These are phyloP conservation scores for Pelagia noctiluca DNA, from an alignment of 30 jellyfish, hydroid and myxozoan species.

Conservation along the genomic window DNA sequence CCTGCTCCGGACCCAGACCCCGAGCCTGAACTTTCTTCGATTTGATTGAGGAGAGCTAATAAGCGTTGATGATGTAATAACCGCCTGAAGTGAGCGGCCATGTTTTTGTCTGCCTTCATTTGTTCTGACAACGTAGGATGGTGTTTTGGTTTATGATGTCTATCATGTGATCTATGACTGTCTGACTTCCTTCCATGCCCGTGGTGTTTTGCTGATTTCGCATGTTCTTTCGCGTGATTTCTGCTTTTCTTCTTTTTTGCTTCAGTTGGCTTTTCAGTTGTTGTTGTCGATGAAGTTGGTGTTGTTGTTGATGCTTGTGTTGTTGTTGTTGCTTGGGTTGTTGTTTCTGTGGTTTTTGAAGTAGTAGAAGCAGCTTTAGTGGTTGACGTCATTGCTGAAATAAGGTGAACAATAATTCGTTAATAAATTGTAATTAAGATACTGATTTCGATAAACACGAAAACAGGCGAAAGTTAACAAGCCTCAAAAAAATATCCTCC, in stretches of 20 bases:
- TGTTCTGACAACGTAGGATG: conserved; percentile 58
- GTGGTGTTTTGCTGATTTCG: too few species aligned
- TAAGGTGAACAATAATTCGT: too few species aligned
- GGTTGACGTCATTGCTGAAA: neutral
- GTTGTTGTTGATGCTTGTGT: conserved; percentile 42
- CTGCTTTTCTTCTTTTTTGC: conserved; percentile 14
- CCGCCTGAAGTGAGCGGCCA: conserved; percentile 63
- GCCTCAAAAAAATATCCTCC: too few species aligned
- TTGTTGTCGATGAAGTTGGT: conserved; percentile 15
- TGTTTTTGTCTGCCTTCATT: conserved; percentile 46
- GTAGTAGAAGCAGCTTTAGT: conserved; percentile 6
- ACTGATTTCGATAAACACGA: too few species aligned
- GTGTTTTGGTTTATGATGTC: conserved; percentile 12
- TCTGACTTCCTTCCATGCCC: neutral
- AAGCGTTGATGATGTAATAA: conserved; percentile 35
- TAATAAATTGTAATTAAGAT: too few species aligned
- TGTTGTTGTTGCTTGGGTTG: conserved; percentile 1
- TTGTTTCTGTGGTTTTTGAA: neutral
- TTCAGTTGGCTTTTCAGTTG: conserved; percentile 16
- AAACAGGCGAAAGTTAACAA: too few species aligned
- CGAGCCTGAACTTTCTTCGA: conserved; percentile 28
- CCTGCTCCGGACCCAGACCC: conserved; percentile 71
- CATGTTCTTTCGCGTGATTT: neutral
- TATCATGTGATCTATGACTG: conserved; percentile 15
- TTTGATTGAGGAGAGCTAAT: conserved; percentile 29